phyloP scores from a whole-genome alignment of 1,140 invertebrate genomes.

The Myzus persicae region DNA sequence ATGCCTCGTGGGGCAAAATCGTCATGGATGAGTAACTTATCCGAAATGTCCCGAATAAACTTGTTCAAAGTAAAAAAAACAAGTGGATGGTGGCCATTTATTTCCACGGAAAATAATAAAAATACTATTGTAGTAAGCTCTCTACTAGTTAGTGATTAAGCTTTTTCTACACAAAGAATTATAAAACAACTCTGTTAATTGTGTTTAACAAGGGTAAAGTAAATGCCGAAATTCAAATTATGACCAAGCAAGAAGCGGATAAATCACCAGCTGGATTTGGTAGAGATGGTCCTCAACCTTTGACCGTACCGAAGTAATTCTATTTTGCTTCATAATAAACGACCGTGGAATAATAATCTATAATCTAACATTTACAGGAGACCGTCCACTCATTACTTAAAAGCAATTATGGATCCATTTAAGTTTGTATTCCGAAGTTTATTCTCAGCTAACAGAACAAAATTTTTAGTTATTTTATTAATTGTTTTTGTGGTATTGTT shows the following conservation, averaged over 20 bases:
- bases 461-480: neutral
- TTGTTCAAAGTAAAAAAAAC: conserved; percentile 78
- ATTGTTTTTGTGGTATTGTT: neutral
- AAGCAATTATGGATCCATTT: neutral
- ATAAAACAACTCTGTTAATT: neutral
- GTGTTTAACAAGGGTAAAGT: conserved; percentile 68
- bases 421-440: neutral
- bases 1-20: conserved; percentile 70
- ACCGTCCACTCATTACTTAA: neutral
- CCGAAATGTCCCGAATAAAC: conserved; percentile 74
- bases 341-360: neutral
- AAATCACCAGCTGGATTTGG: conserved; percentile 71
- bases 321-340: neutral
- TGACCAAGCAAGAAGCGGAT: conserved; percentile 69
- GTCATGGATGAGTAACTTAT: conserved; percentile 70
- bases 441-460: conserved; percentile 15
- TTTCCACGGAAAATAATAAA: conserved; percentile 63
- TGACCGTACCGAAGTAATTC: conserved; percentile 66
- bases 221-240: conserved; percentile 71
- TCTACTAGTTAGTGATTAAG: neutral
- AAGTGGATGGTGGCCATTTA: conserved; percentile 86
- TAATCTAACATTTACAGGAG: neutral
- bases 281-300: conserved; percentile 69
- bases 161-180: neutral
- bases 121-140: conserved; percentile 29